Conservation (phyloP, 1,140 invertebrate species). For the Drosophila pruinosa region DNA sequence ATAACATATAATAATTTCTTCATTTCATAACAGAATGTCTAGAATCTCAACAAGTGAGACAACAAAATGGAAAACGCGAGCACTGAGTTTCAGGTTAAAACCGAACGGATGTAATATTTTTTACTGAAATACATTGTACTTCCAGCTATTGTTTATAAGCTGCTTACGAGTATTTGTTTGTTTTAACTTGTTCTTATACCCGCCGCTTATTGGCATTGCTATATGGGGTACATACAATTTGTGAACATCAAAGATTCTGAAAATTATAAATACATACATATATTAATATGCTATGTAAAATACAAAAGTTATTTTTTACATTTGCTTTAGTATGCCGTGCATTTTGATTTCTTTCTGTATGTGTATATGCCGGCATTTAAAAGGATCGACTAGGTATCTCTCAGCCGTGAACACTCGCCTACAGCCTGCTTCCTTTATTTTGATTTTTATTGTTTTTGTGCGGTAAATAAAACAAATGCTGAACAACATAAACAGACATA, state of each 20-base stretch:
- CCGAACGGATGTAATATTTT: conserved; percentile 9
- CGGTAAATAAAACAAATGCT: conserved; percentile 67
- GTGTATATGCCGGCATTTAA: no score
- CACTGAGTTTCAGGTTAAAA: not conserved
- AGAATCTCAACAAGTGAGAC: not conserved
- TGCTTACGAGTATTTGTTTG: not conserved
- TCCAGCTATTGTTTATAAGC: conserved; percentile 2
- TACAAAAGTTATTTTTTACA: no score
- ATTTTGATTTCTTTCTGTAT: no score
- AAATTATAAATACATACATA: no score
- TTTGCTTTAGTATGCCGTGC: no score
- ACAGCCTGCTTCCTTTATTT: not conserved
- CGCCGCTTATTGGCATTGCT: not conserved
- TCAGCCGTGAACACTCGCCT: not conserved
- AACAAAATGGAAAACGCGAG: no score
- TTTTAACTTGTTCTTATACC: not conserved
- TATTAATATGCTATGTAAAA: no score
- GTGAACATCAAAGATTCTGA: no score
- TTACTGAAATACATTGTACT: not conserved
- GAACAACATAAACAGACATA: conserved; percentile 67
- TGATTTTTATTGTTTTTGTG: conserved; percentile 20
- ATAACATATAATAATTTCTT: not conserved
- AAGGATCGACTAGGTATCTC: no score
- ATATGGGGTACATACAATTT: no score
- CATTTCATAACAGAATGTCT: not conserved